Percentiles rank a stretch among this genome's conserved stretches.
Evolutionary conservation across 2,888 invertebrate species (phyloP).

Genomic region (Phengaris alcon): DNA sequence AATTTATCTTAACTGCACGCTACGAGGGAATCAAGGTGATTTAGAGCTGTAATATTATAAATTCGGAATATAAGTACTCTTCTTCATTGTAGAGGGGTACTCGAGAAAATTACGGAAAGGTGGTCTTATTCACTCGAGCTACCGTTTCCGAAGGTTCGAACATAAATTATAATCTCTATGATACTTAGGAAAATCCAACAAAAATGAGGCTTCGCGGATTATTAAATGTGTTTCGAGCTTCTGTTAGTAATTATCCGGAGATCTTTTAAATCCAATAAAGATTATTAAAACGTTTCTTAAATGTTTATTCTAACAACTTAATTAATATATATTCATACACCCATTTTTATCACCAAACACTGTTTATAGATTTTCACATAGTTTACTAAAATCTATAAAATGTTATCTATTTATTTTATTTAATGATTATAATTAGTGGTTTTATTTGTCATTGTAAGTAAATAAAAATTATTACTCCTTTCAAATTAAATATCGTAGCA

Average conservation of each 20-base stretch:
- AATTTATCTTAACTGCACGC: conserved; percentile 55
- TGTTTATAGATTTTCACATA: too few relatives aligned
- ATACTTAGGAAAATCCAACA: conserved; percentile 22
- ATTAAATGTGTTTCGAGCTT: conserved; percentile 10
- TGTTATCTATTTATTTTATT: too few relatives aligned
- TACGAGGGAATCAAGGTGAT: conserved; percentile 56
- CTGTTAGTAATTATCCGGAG: conserved; percentile 54
- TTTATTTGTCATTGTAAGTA: too few relatives aligned
- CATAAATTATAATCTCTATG: conserved; percentile 34
- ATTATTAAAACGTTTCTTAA: conserved; percentile 29
- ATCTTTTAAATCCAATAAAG: conserved; percentile 45
- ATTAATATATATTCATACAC: not conserved
- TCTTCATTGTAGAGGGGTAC: conserved; percentile 65
- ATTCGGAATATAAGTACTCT: conserved; percentile 73
- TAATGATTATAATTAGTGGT: too few relatives aligned
- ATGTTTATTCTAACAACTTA: not conserved
- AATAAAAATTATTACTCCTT: conserved; percentile 30
- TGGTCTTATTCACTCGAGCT: conserved; percentile 67
- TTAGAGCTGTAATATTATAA: conserved; percentile 75
- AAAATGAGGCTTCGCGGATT: conserved; percentile 5
- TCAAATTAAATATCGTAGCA: conserved; percentile 70
- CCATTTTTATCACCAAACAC: too few relatives aligned
- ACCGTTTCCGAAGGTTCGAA: conserved; percentile 48
- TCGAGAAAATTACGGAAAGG: conserved; percentile 74
- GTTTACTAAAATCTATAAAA: too few relatives aligned